A percentile compares a stretch with the other conserved stretches of the same genome.
Evolutionary conservation across 2,888 invertebrate species (phyloP).

Genomic region (Meiosimyza decipiens): DNA sequence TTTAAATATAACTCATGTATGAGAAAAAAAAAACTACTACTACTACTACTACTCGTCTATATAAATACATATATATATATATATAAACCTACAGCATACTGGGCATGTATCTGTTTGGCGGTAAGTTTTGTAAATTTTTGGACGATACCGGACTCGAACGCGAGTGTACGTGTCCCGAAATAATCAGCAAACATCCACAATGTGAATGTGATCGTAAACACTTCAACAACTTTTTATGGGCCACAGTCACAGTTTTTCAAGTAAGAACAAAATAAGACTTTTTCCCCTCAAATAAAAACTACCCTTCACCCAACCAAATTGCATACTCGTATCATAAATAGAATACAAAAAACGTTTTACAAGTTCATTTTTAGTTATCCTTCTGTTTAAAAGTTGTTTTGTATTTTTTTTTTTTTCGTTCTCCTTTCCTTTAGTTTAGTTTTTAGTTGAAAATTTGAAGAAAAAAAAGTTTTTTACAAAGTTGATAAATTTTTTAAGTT

Average conservation of each 20-base stretch:
- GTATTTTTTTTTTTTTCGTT: constrained; percentile 14
- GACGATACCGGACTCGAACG: constrained; percentile 85
- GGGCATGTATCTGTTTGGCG: constrained; percentile 99
- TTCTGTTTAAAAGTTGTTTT: constrained; percentile 5
- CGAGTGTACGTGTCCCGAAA: constrained; percentile 94
- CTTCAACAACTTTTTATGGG: constrained; percentile 98
- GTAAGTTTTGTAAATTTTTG: constrained; percentile 98
- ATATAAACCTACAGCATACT: constrained; percentile 82
- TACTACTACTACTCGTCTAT: constrained; percentile 44
- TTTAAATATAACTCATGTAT: constrained; percentile 37
- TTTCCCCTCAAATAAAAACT: background rate
- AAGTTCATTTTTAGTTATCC: background rate
- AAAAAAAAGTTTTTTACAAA: constrained; percentile 4
- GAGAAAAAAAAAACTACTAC: constrained; percentile 41
- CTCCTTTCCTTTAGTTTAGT: constrained; percentile 25
- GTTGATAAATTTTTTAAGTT: constrained; percentile 6
- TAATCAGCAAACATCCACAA: constrained; percentile 86
- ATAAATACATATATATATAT: constrained; percentile 40
- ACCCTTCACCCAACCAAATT: background rate
- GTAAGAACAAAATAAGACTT: constrained; percentile 71
- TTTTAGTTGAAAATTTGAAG: background rate
- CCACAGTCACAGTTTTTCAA: constrained; percentile 97
- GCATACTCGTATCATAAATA: constrained; percentile 6
- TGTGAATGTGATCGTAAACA: constrained; percentile 98
- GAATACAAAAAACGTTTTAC: constrained; percentile 7